A percentile compares a stretch with the other conserved stretches of the same genome.
Conservation (phyloP, 2,113 vertebrate genomes). For the Antennarius striatus region DNA sequence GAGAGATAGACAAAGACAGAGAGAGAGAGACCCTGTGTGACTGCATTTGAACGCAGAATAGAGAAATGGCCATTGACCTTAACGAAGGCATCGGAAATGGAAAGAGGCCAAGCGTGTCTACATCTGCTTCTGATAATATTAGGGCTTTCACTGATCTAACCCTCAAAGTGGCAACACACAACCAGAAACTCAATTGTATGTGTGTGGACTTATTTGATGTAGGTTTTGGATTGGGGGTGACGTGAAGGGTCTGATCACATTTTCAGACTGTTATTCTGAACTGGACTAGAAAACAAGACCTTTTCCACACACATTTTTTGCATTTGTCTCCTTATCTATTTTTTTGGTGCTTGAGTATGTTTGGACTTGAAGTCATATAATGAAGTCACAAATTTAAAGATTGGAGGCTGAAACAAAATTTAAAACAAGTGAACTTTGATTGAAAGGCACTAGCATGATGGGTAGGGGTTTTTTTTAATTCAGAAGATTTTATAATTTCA, state of each 20-base stretch:
- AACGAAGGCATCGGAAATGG: constrained; percentile 65
- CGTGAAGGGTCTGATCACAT: background rate
- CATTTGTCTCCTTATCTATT: too few relatives aligned
- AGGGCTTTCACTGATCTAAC: constrained; percentile 49
- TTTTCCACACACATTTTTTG: too few relatives aligned
- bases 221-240: background rate
- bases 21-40: constrained; percentile 58
- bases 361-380: too few relatives aligned
- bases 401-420: too few relatives aligned
- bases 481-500: too few relatives aligned
- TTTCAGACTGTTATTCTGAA: background rate
- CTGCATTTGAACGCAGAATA: constrained; percentile 51
- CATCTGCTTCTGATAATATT: constrained; percentile 73
- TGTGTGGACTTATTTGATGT: background rate
- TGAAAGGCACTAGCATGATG: too few relatives aligned
- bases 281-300: too few relatives aligned
- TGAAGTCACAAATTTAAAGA: too few relatives aligned
- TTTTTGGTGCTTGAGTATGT: too few relatives aligned
- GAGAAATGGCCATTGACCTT: constrained; percentile 63
- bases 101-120: constrained; percentile 62
- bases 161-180: constrained; percentile 3
- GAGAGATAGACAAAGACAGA: too few relatives aligned
- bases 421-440: too few relatives aligned
- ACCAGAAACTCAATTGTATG: background rate
- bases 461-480: too few relatives aligned